Base-by-base conservation (phyloP, 2,888 invertebrate genomes). In the Orgyia antiqua region DNA sequence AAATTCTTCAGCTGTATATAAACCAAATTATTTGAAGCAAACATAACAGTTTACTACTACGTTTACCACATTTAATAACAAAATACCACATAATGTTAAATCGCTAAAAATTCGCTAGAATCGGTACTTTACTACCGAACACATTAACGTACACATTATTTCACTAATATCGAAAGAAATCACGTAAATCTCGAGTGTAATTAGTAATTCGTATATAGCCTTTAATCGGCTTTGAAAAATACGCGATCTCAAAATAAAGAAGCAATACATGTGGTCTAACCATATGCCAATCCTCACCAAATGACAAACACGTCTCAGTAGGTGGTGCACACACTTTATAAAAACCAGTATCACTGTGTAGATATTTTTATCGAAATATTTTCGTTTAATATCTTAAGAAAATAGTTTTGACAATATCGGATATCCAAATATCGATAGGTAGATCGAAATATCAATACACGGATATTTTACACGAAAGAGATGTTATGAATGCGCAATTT, bases 71-170 rank as follows among this genome's bases (percentile, higher is more conserved):
- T 72, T 73, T 10, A 74, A 69, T 72, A 79, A 77, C 72, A 66
- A 58, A 71, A 75, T 63, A 64, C 68, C 68, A 63, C 62, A 66
- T 69, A 74, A 65, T 65, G 58, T 72, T 77, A 79, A 71, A 68
- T 78, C 72, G 68, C 80, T 76, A 79, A 82, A 82, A 83, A 78
- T 84, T 84, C 68, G 68, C 83, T 84, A 83, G 60, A 73, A 47
- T 45, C 66, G 61, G 70, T 56, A 64, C 45, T 32, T 47, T 40
- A 47, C 45, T 51, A 53, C 52, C 52, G 33, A 47, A 36, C 45
- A 52, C 41, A 53, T 45, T 53, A 61, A 59, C 57, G 63, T 70
- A 67, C 68, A 76, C 73, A 77, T 67, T 56, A 77, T 69, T 77
- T 76, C 39, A 53, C 78, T 78, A 78, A 68, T 58, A 59, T 49